These are phyloP conservation scores for Latrodectus hesperus DNA, from an alignment of 2,888 invertebrate genomes.

Conservation along the genomic window DNA sequence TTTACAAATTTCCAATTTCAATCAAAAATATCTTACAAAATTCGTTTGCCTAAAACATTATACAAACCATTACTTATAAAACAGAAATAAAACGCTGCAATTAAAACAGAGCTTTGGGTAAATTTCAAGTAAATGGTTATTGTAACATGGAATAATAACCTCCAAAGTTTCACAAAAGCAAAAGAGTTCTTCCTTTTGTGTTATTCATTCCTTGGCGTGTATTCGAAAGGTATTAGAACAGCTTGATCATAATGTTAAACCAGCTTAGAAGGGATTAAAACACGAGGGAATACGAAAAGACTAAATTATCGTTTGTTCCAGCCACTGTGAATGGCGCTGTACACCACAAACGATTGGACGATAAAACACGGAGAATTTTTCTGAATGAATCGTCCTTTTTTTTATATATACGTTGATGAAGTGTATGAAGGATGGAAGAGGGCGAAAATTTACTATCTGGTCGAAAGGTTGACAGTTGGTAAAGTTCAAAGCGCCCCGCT, in stretches of 20 bases:
- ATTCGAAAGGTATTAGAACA: too few relatives aligned
- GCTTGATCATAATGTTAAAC: background rate
- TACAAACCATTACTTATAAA: too few relatives aligned
- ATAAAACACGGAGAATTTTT: slow-evolving; percentile 14
- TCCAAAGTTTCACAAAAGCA: too few relatives aligned
- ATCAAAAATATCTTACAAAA: too few relatives aligned
- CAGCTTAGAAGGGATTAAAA: background rate
- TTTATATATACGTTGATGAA: slow-evolving; percentile 22
- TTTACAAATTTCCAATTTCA: too few relatives aligned
- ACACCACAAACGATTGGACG: background rate
- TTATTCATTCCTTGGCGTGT: too few relatives aligned
- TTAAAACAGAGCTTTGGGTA: too few relatives aligned
- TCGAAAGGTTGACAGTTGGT: slow-evolving; percentile 68
- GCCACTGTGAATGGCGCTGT: background rate
- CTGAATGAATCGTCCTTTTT: slow-evolving; percentile 40
- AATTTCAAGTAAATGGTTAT: too few relatives aligned
- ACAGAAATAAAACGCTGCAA: too few relatives aligned
- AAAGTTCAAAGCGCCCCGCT: slow-evolving; percentile 67
- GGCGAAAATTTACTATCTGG: slow-evolving; percentile 61
- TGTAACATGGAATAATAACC: too few relatives aligned
- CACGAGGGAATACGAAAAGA: background rate
- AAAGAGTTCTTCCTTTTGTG: too few relatives aligned
- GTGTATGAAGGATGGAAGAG: background rate
- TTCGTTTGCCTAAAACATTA: too few relatives aligned
- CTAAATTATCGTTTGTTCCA: background rate